A percentile compares a stretch with the other conserved stretches of the same genome.
phyloP scores from a whole-genome alignment of 2,888 invertebrate species.

The Physocephala rufipes region DNA sequence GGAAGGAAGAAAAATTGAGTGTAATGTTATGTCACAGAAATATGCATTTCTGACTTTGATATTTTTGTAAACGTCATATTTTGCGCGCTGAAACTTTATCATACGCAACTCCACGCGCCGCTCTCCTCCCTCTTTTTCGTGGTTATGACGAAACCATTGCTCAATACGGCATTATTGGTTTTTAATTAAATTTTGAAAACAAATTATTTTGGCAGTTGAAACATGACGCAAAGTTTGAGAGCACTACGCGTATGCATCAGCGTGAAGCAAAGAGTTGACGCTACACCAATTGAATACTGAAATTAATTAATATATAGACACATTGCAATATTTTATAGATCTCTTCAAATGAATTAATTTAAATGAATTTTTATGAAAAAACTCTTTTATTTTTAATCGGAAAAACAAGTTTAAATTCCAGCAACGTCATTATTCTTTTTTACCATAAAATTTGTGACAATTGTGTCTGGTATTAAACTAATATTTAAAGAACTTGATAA shows the following conservation, averaged over 20 bases:
- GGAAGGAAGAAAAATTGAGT: slow-evolving; percentile 13
- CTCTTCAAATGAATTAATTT: too few species aligned
- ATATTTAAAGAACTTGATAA: too few species aligned
- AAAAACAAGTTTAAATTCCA: too few species aligned
- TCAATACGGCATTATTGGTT: slow-evolving; percentile 37
- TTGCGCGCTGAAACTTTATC: too few species aligned
- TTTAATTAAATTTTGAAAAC: slow-evolving; percentile 43
- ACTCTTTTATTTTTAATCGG: background rate
- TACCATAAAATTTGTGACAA: too few species aligned
- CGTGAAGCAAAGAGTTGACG: background rate
- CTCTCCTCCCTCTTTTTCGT: too few species aligned
- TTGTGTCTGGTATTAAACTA: too few species aligned
- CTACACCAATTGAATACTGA: background rate
- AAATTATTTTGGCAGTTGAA: slow-evolving; percentile 25
- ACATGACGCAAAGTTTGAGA: slow-evolving; percentile 25
- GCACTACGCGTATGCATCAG: slow-evolving; percentile 5
- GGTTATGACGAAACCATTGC: slow-evolving; percentile 6
- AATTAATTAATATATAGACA: background rate
- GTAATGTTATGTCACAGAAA: slow-evolving; percentile 20
- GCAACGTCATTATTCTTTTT: too few species aligned
- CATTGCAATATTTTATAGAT: background rate
- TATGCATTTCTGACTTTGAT: background rate
- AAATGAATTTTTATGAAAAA: too few species aligned
- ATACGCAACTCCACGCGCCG: too few species aligned
- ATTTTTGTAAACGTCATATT: too few species aligned